A percentile compares a stretch with the other conserved stretches of the same genome.
These are phyloP conservation scores for Leucophenga varia DNA, from an alignment of 1,140 invertebrate species.

Conservation along the genomic window DNA sequence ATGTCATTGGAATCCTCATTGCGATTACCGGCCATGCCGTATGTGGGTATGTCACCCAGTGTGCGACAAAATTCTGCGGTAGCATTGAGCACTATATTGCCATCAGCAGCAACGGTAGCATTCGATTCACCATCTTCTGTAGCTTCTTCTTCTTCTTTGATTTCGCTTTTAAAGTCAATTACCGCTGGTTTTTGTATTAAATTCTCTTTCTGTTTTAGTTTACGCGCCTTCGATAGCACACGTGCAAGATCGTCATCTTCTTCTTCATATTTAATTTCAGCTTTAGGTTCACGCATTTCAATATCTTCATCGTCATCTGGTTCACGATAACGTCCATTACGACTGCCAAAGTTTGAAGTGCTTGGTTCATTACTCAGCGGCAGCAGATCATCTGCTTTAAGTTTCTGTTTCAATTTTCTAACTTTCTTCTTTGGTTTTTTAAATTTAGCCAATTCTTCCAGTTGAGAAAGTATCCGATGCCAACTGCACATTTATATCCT, in stretches of 20 bases:
- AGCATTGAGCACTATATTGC: slow-evolving; percentile 83
- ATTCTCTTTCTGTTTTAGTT: slow-evolving; percentile 65
- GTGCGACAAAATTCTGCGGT: slow-evolving; percentile 97
- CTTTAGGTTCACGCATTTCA: slow-evolving; percentile 57
- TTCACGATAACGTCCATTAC: slow-evolving; percentile 52
- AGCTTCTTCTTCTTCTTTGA: slow-evolving; percentile 57
- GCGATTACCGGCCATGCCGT: slow-evolving; percentile 84
- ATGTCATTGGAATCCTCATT: slow-evolving; percentile 82
- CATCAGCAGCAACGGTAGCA: slow-evolving; percentile 26
- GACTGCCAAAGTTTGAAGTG: slow-evolving; percentile 61
- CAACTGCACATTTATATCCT: slow-evolving; percentile 66
- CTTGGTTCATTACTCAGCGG: slow-evolving; percentile 45
- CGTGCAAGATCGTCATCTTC: slow-evolving; percentile 69
- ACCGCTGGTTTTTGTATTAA: slow-evolving; percentile 55
- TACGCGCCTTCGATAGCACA: slow-evolving; percentile 73
- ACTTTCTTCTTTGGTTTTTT: slow-evolving; percentile 94
- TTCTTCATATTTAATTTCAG: slow-evolving; percentile 70
- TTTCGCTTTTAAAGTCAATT: slow-evolving; percentile 53
- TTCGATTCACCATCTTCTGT: slow-evolving; percentile 41
- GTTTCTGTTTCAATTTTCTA: slow-evolving; percentile 58
- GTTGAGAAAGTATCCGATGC: slow-evolving; percentile 89
- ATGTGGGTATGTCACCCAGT: slow-evolving; percentile 92
- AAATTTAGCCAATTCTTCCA: slow-evolving; percentile 78
- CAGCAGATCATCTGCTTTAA: slow-evolving; percentile 65
- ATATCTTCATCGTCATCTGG: slow-evolving; percentile 33